Evolutionary conservation across 1,140 invertebrate genomes (phyloP), one percentile per base, ranked within the genome.

Genomic region (Rhyzopertha dominica): DNA sequence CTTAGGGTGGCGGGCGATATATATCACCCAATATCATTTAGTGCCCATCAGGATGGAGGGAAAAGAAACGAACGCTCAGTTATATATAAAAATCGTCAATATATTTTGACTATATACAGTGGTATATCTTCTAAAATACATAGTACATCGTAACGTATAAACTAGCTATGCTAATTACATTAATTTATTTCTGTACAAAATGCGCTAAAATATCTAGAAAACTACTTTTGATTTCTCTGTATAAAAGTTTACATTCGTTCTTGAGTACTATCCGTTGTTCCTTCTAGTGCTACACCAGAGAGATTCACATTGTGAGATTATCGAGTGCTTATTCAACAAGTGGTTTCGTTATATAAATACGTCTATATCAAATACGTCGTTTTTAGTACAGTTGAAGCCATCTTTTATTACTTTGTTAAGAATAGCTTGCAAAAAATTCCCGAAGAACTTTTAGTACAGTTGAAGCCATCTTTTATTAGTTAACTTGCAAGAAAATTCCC

Each of bases 221-320:
- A 63, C 62, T 65, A 66, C 62, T 63, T 66, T 66, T 65, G 61
- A 63, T 61, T 66, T 62, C 55, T 53, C 37, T 59, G 62, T 66
- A 64, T 62, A 59, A 61, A 62, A 62, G 47, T 64, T 55, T 62
- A 63, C 56, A 50, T 57, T 52, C n/a, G n/a, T n/a, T n/a, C n/a
- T n/a, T n/a, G n/a, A n/a, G n/a, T n/a, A n/a, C n/a, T n/a, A n/a
- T 36, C 35, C 16, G 28, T 48, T 31, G 25, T 47, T 14, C 25
- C 16, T 37, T 42, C 28, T 43, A 36, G 23, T 40, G 44, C 40
- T 40, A 40, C 39, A 47, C 38, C 25, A 47, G 37, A 39, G 23
- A 25, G 28, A 25, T 22, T 23, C 24, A 43, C 18, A 43, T 43
- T 32, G 19, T 23, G 22, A 43, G 30, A 32, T 35, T 38, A 36